A percentile compares a stretch with the other conserved stretches of the same genome.
Conservation (phyloP, 2,888 invertebrate genomes). For the Caenorhabditis parvicauda region DNA sequence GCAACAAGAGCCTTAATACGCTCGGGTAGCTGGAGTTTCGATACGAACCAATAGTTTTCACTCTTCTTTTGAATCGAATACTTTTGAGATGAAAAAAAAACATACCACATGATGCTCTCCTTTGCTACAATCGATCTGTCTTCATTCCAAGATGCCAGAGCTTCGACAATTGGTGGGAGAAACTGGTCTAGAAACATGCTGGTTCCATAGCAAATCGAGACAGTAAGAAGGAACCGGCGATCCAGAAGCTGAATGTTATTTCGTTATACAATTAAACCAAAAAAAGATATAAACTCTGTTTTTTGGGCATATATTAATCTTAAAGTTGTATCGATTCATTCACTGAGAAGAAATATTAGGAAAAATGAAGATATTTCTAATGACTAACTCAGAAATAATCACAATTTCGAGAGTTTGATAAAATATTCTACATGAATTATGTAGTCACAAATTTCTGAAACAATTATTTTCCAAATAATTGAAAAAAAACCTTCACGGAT, state of each 20-base stretch:
- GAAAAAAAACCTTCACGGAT: conserved; percentile 31
- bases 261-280: conserved; percentile 1
- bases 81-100: neutral
- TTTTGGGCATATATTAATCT: no score
- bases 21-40: no score
- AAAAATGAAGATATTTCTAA: neutral
- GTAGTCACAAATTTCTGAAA: no score
- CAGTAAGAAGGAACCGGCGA: conserved; percentile 51
- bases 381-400: no score
- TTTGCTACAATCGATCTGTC: conserved; percentile 48
- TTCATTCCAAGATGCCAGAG: conserved; percentile 33
- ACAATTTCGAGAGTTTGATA: conserved; percentile 1
- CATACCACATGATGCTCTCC: conserved; percentile 50
- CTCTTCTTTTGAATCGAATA: neutral
- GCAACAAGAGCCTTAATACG: no score
- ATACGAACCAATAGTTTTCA: no score
- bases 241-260: conserved; percentile 46
- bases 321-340: no score
- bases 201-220: conserved; percentile 51
- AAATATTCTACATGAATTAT: neutral
- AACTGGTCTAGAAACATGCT: conserved; percentile 45
- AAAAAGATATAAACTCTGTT: no score
- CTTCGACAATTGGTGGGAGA: conserved; percentile 53
- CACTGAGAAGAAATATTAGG: neutral
- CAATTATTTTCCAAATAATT: neutral